Evolutionary conservation across 2,888 invertebrate genomes (phyloP).

Genomic region (Platynereis dumerilii): DNA sequence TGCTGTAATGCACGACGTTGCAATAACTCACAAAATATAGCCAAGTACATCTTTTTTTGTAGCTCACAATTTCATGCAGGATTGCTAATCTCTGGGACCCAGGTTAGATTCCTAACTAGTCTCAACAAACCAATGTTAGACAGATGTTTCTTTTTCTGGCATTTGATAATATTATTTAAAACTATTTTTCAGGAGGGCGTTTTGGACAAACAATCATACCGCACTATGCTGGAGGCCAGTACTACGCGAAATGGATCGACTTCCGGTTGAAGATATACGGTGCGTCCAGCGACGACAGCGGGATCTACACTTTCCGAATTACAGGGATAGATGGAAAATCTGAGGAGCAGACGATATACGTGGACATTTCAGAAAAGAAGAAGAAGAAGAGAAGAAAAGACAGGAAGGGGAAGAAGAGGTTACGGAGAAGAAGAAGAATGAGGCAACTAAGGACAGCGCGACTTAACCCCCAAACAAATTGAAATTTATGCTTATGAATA

Average conservation of each 20-base stretch:
- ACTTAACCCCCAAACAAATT: too few species aligned
- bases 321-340: slow-evolving; percentile 23
- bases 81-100: too few species aligned
- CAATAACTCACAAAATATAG: too few species aligned
- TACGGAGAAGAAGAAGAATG: background rate
- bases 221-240: slow-evolving; percentile 32
- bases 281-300: slow-evolving; percentile 34
- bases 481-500: too few species aligned
- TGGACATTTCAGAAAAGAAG: slow-evolving; percentile 33
- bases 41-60: too few species aligned
- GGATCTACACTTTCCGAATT: slow-evolving; percentile 33
- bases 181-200: slow-evolving; percentile 12
- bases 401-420: background rate
- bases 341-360: slow-evolving; percentile 32
- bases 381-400: slow-evolving; percentile 13
- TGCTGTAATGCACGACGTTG: too few species aligned
- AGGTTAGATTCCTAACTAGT: too few species aligned
- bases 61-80: too few species aligned
- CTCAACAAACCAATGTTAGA: too few species aligned
- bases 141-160: too few species aligned
- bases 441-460: too few species aligned
- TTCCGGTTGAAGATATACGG: slow-evolving; percentile 36
- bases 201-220: slow-evolving; percentile 32
- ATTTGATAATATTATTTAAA: too few species aligned
- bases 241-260: slow-evolving; percentile 37